phyloP scores from a whole-genome alignment of 2,113 vertebrate species.

The Murina feae region DNA sequence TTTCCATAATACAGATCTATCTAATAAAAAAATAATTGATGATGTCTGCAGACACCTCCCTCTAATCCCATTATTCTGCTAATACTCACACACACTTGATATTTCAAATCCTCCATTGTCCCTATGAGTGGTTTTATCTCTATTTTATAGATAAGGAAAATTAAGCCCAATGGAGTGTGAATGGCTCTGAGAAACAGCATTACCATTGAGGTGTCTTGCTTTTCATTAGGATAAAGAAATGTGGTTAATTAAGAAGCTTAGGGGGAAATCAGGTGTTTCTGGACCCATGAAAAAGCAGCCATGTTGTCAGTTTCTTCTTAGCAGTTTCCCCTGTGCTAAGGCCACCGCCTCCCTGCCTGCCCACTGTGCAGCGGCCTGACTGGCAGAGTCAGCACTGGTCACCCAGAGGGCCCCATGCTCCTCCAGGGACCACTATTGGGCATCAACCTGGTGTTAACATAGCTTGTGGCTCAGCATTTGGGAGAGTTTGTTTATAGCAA shows the following conservation, averaged over 20 bases:
- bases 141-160: not conserved
- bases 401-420: not conserved
- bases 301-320: not conserved
- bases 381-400: not conserved
- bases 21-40: not conserved
- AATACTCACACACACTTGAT: not conserved
- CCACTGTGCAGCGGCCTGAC: no score
- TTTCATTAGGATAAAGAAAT: constrained; percentile 30
- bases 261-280: not conserved
- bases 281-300: not conserved
- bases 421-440: not conserved
- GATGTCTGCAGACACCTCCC: not conserved
- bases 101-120: not conserved
- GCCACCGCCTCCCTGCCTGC: not conserved
- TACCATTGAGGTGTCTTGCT: not conserved
- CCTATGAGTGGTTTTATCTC: not conserved
- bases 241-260: not conserved
- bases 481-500: not conserved
- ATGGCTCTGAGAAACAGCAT: not conserved
- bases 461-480: not conserved
- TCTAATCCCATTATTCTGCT: not conserved
- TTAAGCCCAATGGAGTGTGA: not conserved
- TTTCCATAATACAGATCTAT: not conserved
- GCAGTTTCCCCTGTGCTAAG: not conserved
- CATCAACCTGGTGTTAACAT: not conserved